phyloP scores from a whole-genome alignment of 2,113 vertebrate genomes.

The Hydrolagus affinis region DNA sequence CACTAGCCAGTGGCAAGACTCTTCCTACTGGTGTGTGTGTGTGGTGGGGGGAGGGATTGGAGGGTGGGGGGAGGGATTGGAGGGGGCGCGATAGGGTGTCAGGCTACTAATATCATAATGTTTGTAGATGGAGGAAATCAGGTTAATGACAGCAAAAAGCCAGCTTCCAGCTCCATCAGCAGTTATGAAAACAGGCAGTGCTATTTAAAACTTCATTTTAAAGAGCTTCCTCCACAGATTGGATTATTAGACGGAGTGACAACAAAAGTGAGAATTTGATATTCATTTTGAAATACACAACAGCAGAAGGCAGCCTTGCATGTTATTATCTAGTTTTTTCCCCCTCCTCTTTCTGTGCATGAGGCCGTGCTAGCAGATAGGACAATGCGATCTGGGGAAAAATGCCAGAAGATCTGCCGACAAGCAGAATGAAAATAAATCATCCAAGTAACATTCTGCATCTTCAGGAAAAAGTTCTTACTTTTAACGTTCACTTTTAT shows the following conservation, averaged over 20 bases:
- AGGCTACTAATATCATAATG: too few relatives aligned
- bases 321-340: not conserved
- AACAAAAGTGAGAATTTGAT: too few relatives aligned
- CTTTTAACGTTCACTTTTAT: not conserved
- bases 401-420: not conserved
- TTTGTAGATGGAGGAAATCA: too few relatives aligned
- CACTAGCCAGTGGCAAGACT: too few relatives aligned
- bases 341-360: not conserved
- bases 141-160: too few relatives aligned
- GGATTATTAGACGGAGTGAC: not conserved
- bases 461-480: not conserved
- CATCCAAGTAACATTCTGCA: not conserved
- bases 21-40: too few relatives aligned
- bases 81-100: too few relatives aligned
- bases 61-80: too few relatives aligned
- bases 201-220: not conserved
- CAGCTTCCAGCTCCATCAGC: too few relatives aligned
- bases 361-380: not conserved
- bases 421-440: not conserved
- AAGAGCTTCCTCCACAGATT: not conserved
- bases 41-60: too few relatives aligned
- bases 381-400: not conserved
- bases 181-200: too few relatives aligned
- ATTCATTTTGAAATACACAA: not conserved
- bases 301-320: not conserved